A percentile compares a stretch with the other conserved stretches of the same genome.
phyloP scores from a whole-genome alignment of 2,797 vertebrate genomes.

The Lacerta bilineata region DNA sequence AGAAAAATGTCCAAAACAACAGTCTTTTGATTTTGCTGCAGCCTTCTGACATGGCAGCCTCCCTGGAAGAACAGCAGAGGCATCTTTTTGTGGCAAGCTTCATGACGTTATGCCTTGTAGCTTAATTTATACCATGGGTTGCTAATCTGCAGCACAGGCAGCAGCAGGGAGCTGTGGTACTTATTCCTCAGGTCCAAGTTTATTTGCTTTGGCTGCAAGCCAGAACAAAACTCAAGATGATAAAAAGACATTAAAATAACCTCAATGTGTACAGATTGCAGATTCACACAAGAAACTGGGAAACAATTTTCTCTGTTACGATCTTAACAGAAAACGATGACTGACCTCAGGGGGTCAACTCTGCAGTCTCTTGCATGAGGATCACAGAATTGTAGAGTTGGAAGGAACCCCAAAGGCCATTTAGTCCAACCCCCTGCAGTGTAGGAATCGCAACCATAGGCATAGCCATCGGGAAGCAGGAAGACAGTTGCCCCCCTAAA shows the following conservation, averaged over 20 bases:
- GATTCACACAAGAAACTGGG: not conserved
- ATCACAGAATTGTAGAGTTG: too few species aligned
- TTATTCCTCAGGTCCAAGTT: not conserved
- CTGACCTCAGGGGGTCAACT: not conserved
- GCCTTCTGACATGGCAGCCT: not conserved
- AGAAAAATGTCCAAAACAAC: not conserved
- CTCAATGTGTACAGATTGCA: not conserved
- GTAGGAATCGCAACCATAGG: too few species aligned
- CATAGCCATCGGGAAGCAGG: too few species aligned
- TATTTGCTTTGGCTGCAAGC: not conserved
- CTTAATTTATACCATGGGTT: not conserved
- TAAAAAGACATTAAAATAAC: not conserved
- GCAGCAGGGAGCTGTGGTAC: not conserved
- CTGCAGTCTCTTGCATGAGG: not conserved
- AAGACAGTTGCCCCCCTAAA: too few species aligned
- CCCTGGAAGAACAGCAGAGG: not conserved
- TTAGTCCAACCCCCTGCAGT: too few species aligned
- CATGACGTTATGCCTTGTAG: not conserved
- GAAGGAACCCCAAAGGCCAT: too few species aligned
- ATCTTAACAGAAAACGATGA: not conserved
- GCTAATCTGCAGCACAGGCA: not conserved
- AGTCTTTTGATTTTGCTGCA: not conserved
- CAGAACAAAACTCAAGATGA: not conserved
- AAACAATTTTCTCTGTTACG: not conserved
- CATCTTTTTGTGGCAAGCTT: constrained; percentile 4